phyloP scores from a whole-genome alignment of 2,888 invertebrate species.

The Troides helena region DNA sequence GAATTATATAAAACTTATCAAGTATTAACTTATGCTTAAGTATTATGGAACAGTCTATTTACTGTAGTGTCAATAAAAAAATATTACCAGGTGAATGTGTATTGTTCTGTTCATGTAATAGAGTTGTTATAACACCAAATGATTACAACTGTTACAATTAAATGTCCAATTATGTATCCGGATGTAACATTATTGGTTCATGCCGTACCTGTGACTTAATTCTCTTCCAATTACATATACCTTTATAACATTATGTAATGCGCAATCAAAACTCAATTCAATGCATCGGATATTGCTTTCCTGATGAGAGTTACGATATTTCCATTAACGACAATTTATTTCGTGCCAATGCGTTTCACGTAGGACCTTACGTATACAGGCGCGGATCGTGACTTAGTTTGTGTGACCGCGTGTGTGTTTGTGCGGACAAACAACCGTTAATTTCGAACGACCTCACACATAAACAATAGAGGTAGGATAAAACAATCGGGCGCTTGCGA shows the following conservation, averaged over 20 bases:
- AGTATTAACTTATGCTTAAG: too few relatives aligned
- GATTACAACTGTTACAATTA: background rate
- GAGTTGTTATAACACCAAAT: background rate
- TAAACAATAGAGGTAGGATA: constrained; percentile 47
- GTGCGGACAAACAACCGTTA: constrained; percentile 37
- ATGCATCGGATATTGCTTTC: constrained; percentile 7
- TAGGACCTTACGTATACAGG: background rate
- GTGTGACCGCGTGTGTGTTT: background rate
- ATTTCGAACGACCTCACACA: constrained; percentile 44
- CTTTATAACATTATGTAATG: constrained; percentile 3
- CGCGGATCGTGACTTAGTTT: background rate
- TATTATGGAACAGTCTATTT: too few relatives aligned
- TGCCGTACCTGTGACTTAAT: background rate
- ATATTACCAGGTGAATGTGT: too few relatives aligned
- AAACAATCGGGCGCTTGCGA: constrained; percentile 71
- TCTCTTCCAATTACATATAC: background rate
- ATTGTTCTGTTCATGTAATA: background rate
- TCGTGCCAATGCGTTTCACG: constrained; percentile 11
- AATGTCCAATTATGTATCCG: background rate
- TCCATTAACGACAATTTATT: constrained; percentile 14
- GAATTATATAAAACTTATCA: too few relatives aligned
- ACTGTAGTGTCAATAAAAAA: too few relatives aligned
- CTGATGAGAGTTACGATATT: constrained; percentile 10
- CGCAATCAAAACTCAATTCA: constrained; percentile 11
- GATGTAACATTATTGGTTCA: background rate